These are phyloP conservation scores for Urechis unicinctus DNA, from an alignment of 2,888 invertebrate genomes.

Conservation along the genomic window DNA sequence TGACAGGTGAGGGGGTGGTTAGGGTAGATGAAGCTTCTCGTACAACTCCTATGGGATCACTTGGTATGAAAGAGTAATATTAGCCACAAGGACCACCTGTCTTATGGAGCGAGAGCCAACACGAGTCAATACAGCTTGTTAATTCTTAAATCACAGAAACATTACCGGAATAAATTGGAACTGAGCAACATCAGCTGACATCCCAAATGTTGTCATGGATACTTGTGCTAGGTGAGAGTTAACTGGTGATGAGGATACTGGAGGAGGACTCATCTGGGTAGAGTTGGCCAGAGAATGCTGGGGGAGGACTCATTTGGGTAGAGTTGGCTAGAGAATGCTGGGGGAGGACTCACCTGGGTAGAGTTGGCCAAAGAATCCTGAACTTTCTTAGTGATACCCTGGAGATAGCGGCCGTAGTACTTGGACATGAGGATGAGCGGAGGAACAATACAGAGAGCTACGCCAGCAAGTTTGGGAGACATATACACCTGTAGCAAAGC, in stretches of 20 bases:
- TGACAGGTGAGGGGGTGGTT: background rate
- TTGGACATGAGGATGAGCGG: slow-evolving; percentile 77
- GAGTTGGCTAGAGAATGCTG: slow-evolving; percentile 58
- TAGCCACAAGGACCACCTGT: no score
- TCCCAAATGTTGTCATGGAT: no score
- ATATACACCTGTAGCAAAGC: slow-evolving; percentile 83
- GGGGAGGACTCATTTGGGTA: background rate
- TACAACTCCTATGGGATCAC: no score
- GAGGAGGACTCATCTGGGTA: background rate
- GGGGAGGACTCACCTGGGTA: slow-evolving; percentile 56
- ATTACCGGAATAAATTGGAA: no score
- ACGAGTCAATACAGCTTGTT: no score
- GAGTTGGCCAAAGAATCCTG: slow-evolving; percentile 59
- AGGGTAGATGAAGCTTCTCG: no score
- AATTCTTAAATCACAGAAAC: no score
- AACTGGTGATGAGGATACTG: background rate
- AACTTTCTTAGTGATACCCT: slow-evolving; percentile 73
- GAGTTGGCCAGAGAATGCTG: background rate
- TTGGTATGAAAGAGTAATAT: no score
- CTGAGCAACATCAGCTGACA: no score
- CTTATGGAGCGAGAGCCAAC: no score
- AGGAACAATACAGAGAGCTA: slow-evolving; percentile 83
- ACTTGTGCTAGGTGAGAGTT: no score
- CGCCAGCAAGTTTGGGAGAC: slow-evolving; percentile 78
- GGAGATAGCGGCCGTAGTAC: slow-evolving; percentile 66